These are phyloP conservation scores for Pogonomyrmex barbatus DNA, from an alignment of 1,140 invertebrate genomes.

Conservation along the genomic window DNA sequence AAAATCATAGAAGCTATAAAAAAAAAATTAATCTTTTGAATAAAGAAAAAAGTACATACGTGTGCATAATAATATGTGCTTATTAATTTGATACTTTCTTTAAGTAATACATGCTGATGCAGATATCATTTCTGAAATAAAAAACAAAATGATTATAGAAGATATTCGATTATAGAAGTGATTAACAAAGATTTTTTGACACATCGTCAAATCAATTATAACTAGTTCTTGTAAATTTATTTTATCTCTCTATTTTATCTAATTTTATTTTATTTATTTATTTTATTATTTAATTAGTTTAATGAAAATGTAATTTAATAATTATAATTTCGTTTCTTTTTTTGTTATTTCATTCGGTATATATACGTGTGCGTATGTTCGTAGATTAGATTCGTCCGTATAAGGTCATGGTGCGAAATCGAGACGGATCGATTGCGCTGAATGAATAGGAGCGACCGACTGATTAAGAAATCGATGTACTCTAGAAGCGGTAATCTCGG, in stretches of 20 bases:
- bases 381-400: conserved; percentile 49
- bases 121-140: not conserved
- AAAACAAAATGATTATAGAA: not conserved
- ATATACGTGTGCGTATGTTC: not conserved
- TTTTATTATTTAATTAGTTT: no score
- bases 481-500: conserved; percentile 31
- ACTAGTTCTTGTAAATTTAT: not conserved
- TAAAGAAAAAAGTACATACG: not conserved
- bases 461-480: conserved; percentile 67
- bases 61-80: not conserved
- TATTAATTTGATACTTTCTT: conserved; percentile 14
- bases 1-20: not conserved
- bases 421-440: conserved; percentile 65
- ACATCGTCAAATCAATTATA: not conserved
- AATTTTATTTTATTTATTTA: no score
- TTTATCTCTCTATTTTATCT: not conserved
- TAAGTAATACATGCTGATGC: not conserved
- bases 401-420: conserved; percentile 54
- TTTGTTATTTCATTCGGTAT: not conserved
- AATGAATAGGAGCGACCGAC: conserved; percentile 56
- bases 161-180: not conserved
- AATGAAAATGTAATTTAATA: not conserved
- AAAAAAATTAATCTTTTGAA: conserved; percentile 24
- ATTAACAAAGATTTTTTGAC: not conserved
- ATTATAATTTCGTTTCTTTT: conserved; percentile 8